Evolutionary conservation across 2,113 vertebrate genomes (phyloP).

Genomic region (Cebidichthys violaceus): DNA sequence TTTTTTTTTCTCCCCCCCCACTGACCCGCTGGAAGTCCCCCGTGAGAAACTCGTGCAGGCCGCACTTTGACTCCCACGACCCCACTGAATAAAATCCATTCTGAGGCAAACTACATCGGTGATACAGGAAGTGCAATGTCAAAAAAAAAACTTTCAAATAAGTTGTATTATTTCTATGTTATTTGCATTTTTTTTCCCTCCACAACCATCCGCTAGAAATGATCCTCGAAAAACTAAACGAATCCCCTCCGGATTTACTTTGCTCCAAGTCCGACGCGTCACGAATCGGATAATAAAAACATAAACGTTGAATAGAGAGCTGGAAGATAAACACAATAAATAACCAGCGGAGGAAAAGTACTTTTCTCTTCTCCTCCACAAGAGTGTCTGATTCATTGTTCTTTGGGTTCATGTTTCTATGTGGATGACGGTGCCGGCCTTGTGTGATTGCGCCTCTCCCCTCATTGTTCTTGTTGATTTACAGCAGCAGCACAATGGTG

Average conservation of each 20-base stretch:
- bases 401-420: constrained; percentile 72
- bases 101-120: neutral
- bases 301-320: constrained; percentile 59
- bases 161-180: neutral
- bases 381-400: constrained; percentile 72
- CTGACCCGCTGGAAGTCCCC: neutral
- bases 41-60: neutral
- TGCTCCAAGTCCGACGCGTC: constrained; percentile 38
- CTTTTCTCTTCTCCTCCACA: constrained; percentile 36
- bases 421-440: constrained; percentile 67
- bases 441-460: constrained; percentile 67
- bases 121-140: neutral
- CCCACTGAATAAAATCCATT: neutral
- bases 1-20: no score
- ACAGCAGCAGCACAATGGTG: constrained; percentile 77
- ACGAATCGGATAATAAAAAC: constrained; percentile 61
- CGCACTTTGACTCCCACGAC: neutral
- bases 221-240: constrained; percentile 27
- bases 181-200: no score
- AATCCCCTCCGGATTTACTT: constrained; percentile 34
- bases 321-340: constrained; percentile 69
- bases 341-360: constrained; percentile 65
- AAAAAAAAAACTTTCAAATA: neutral
- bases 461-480: constrained; percentile 82
- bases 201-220: no score